Evolutionary conservation across 2,797 vertebrate species (phyloP), one percentile per base, ranked within the genome.

Genomic region (Mormyrus hasselquistii): DNA sequence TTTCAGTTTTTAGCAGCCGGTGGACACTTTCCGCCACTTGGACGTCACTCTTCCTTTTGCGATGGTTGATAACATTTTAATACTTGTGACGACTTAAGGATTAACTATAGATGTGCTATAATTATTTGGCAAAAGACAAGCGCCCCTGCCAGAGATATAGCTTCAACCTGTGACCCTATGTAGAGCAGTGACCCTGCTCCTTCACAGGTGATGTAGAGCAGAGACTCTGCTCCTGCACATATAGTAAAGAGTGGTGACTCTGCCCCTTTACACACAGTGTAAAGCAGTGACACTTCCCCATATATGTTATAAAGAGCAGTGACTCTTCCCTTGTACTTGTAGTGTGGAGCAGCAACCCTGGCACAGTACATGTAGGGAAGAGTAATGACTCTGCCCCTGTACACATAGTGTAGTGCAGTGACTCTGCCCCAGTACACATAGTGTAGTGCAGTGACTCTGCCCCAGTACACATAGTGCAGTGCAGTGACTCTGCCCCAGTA

Each of bases 1-100:
- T 88, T 86, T 57, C n/a, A 89, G 83, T 87, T 89, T 93, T 92
- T 93, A 95, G 95, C 95, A 95, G 95, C 94, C 91, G 91, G 90
- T 89, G 86, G 91, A 91, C 92, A 52, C 86, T 79, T 90, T 91
- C 92, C 76, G 90, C 88, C 92, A 87, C 91, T 88, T 44, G 6
- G 91, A 89, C 19, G 44, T 76, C 88, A 88, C 90, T 89, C 90
- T 92, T 88, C 91, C 90, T 90, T 94, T 93, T 87, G 88, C 90
- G 89, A 92, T 92, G 92, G 92, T 91, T 91, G 91, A 92, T 91
- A 93, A 93, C 93, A 93, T 93, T 92, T 92, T 57, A 90, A 92
- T 14, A 83, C 44, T 90, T 86, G 19, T 91, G 90, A 93, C 91
- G 91, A 92, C 92, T 93, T 90, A 90, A 93, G 91, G 55, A 57